A percentile compares a stretch with the other conserved stretches of the same genome.
phyloP scores from a whole-genome alignment of 2,888 invertebrate genomes.

The Drosophila kanekoi region DNA sequence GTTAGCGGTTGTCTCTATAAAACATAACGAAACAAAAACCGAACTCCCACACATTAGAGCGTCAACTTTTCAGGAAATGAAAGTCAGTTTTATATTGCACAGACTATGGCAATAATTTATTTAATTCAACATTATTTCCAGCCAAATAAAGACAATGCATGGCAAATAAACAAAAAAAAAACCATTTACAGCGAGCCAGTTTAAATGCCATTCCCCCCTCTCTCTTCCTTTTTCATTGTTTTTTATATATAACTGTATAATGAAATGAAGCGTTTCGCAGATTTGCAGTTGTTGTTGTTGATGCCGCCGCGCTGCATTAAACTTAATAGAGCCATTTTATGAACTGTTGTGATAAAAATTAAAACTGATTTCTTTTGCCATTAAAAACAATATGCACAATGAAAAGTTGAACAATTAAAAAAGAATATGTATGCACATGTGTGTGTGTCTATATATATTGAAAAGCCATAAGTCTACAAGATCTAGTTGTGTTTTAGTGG shows the following conservation, averaged over 20 bases:
- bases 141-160: constrained; percentile 72
- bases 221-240: constrained; percentile 2
- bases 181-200: constrained; percentile 64
- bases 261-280: constrained; percentile 32
- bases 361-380: constrained; percentile 21
- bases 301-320: constrained; percentile 6
- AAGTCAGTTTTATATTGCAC: constrained; percentile 55
- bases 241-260: constrained; percentile 7
- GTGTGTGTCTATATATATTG: background rate
- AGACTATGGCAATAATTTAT: constrained; percentile 68
- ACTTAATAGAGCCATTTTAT: constrained; percentile 43
- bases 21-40: background rate
- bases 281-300: constrained; percentile 18
- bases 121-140: constrained; percentile 66
- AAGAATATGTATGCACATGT: background rate
- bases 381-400: constrained; percentile 13
- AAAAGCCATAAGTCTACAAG: background rate
- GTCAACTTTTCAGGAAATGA: constrained; percentile 64
- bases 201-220: constrained; percentile 32
- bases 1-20: constrained; percentile 5
- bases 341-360: constrained; percentile 25
- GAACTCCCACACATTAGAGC: constrained; percentile 56
- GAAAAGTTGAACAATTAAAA: constrained; percentile 17
- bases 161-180: constrained; percentile 56
- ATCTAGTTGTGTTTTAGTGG: background rate